These are phyloP conservation scores for Garra rufa DNA, from an alignment of 2,113 vertebrate species.

Conservation along the genomic window DNA sequence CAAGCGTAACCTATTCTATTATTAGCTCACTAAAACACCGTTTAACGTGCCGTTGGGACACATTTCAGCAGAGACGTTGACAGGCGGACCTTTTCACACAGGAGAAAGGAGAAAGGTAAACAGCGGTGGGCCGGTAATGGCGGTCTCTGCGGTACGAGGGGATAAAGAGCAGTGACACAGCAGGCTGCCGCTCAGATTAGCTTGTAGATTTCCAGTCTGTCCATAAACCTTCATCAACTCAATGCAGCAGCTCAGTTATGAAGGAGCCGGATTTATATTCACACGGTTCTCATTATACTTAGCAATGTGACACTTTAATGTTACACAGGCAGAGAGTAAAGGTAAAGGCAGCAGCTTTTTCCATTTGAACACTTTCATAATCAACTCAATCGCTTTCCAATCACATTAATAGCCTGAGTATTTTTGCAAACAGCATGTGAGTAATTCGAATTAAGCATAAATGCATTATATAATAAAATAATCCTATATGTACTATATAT, in stretches of 20 bases:
- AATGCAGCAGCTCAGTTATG: not conserved
- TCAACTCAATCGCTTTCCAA: not conserved
- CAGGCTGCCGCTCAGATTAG: not conserved
- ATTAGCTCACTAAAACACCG: constrained; percentile 77
- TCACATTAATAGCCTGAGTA: not conserved
- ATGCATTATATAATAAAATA: not conserved
- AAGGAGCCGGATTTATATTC: not conserved
- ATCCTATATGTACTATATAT: not conserved
- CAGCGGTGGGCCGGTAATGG: constrained; percentile 58
- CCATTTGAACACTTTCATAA: not conserved
- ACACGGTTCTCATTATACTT: not conserved
- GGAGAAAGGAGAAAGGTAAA: constrained; percentile 67
- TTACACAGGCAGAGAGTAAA: not conserved
- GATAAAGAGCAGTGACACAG: constrained; percentile 17
- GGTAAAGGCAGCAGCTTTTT: not conserved
- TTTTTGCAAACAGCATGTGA: not conserved
- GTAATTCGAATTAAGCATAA: not conserved
- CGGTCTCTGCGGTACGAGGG: not conserved
- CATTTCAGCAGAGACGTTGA: constrained; percentile 77
- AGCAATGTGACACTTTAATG: constrained; percentile 12
- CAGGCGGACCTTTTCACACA: constrained; percentile 76
- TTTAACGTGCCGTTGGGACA: constrained; percentile 76
- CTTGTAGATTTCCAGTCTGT: not conserved
- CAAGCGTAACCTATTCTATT: constrained; percentile 80
- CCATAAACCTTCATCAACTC: constrained; percentile 8